Base-by-base conservation (phyloP, 1,140 invertebrate species). In the Heterodera schachtii region DNA sequence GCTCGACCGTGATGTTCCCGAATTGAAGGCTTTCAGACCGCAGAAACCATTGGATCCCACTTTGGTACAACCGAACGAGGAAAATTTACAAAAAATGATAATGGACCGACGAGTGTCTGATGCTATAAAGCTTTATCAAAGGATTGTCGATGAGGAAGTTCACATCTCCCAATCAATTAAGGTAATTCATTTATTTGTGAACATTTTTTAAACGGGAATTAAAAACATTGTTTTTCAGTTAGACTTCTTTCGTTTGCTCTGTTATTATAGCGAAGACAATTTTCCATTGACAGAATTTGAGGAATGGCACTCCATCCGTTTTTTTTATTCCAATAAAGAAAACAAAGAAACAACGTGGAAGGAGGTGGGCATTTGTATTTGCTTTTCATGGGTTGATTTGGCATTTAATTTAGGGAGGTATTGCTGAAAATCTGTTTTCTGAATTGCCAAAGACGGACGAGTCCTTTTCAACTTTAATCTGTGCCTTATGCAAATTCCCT, bases 1-100 rank as follows among this genome's bases (percentile, higher is more conserved):
- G 75, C 90, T 87, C 66, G 88, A 89, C 69, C 78, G 87, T 69
- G 88, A 89, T 81, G 57, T 88, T 44, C 88, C 88, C 7, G 60
- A 84, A n/a, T 69, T 89, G 4, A 71, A 70, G 2, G 87, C 74
- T 13, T 89, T 89, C 71, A 83, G 83, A 31, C 86, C 81, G 43
- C 78, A 87, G 74, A 86, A 87, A 49, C 75, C 75, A 31, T 84
- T 85, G 79, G 60, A 78, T 82, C 86, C 85, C 4, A 13, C 47
- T 16, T 46, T 86, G 41, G 85, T 87, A 11, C 81, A 80, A 78
- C n/a, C 83, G 21, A 84, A 75, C 44, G 80, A 83, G n/a, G 49
- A 81, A 41, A 82, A 85, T 52, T 78, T 86, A 47, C 21, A 31
- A 13, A 21, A 79, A 71, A 44, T 87, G 47, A 71, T 86, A 3